phyloP scores from a whole-genome alignment of 2,797 vertebrate genomes.

The Paratrypauchen microcephalus region DNA sequence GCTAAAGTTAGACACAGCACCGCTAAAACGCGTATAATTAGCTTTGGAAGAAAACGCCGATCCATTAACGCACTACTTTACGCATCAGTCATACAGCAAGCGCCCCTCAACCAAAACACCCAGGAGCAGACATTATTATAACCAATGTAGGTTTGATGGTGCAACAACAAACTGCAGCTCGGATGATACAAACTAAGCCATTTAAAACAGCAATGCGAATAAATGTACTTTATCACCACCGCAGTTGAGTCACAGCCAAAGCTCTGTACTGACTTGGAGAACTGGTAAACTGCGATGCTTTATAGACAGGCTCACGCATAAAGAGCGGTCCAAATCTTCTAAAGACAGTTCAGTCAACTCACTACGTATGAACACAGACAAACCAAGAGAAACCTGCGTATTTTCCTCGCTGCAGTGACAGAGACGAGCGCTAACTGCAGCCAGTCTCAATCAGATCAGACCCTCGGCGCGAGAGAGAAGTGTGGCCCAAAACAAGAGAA shows the following conservation, averaged over 20 bases:
- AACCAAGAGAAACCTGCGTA: neutral
- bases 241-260: constrained; percentile 15
- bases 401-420: constrained; percentile 17
- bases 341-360: constrained; percentile 42
- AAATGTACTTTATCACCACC: constrained; percentile 13
- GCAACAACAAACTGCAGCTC: constrained; percentile 47
- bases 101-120: constrained; percentile 19
- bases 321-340: constrained; percentile 31
- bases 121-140: neutral
- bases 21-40: constrained; percentile 49
- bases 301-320: constrained; percentile 22
- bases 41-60: neutral
- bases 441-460: constrained; percentile 16
- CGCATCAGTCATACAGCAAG: constrained; percentile 28
- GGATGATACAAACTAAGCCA: constrained; percentile 22
- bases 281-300: constrained; percentile 19
- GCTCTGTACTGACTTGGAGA: constrained; percentile 7
- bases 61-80: constrained; percentile 30
- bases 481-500: constrained; percentile 8
- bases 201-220: neutral
- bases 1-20: constrained; percentile 36
- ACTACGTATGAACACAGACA: neutral
- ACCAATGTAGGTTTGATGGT: constrained; percentile 10
- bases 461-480: constrained; percentile 25
- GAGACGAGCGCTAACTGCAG: constrained; percentile 23